Evolutionary conservation across 2,797 vertebrate species (phyloP).

Genomic region (Sebastiscus tertius): DNA sequence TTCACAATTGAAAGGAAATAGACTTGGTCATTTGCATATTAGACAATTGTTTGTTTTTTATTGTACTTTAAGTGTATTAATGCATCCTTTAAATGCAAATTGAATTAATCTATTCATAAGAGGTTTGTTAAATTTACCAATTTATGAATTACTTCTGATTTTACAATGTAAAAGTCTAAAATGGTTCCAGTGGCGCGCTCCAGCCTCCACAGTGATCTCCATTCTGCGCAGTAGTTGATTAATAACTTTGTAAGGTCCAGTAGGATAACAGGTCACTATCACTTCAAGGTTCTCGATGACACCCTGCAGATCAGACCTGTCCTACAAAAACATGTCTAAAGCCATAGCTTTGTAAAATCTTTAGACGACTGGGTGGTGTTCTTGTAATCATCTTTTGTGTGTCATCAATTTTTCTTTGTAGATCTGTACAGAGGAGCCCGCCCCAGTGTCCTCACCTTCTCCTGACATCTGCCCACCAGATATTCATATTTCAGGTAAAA

Average conservation of each 20-base stretch:
- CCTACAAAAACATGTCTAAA: background rate
- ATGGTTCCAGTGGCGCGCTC: background rate
- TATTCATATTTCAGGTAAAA: slow-evolving; percentile 86
- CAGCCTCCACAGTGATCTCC: background rate
- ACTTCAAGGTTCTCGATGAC: background rate
- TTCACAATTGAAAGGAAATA: background rate
- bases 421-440: slow-evolving; percentile 78
- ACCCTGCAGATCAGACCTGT: background rate
- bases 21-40: rapidly evolving
- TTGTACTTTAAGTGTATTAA: background rate
- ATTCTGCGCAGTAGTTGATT: background rate
- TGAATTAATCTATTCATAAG: background rate
- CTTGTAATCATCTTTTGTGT: background rate
- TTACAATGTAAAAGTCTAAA: background rate
- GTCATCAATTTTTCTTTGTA: slow-evolving; percentile 21
- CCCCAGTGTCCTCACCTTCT: slow-evolving; percentile 82
- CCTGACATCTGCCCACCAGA: slow-evolving; percentile 88
- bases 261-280: background rate
- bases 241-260: background rate
- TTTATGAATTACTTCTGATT: background rate
- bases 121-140: background rate
- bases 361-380: background rate
- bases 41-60: background rate
- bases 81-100: background rate
- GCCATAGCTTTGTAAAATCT: background rate